Evolutionary conservation across 1,140 invertebrate genomes (phyloP).

Genomic region (Anagrus nilaparvatae): DNA sequence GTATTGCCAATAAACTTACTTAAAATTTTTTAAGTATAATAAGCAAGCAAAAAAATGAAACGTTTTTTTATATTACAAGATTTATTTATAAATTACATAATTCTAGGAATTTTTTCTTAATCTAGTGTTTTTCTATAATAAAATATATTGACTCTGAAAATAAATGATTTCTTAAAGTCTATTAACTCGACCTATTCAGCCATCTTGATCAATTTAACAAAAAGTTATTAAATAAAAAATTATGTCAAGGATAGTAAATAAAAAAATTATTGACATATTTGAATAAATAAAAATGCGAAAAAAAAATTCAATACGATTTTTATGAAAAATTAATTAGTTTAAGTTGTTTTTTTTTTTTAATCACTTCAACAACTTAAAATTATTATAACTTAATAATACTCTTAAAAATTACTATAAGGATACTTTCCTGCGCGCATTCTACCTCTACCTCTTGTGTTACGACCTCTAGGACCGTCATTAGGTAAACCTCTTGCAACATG

Average conservation of each 20-base stretch:
- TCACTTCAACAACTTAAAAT: neutral
- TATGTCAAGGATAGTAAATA: neutral
- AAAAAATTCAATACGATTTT: neutral
- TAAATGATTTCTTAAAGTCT: too few relatives aligned
- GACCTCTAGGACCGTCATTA: slow-evolving; percentile 23
- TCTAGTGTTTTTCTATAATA: too few relatives aligned
- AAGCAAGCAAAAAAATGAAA: neutral
- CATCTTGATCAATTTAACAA: too few relatives aligned
- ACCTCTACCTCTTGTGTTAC: slow-evolving; percentile 25
- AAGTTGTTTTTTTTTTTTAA: neutral
- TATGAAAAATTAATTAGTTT: neutral
- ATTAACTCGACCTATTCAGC: too few relatives aligned
- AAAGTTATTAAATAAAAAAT: slow-evolving; percentile 16
- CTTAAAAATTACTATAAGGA: slow-evolving; percentile 13
- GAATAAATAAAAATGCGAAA: neutral
- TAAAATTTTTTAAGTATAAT: too few relatives aligned
- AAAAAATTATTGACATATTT: slow-evolving; percentile 3
- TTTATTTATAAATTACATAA: neutral
- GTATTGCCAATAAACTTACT: too few relatives aligned
- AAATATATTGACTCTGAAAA: too few relatives aligned
- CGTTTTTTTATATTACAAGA: neutral
- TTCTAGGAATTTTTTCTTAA: too few relatives aligned
- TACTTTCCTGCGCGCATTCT: slow-evolving; percentile 22
- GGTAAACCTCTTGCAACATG: slow-evolving; percentile 19
- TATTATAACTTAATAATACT: too few relatives aligned